These are phyloP conservation scores for Aplodontia rufa DNA, from an alignment of 2,113 vertebrate species.

Conservation along the genomic window DNA sequence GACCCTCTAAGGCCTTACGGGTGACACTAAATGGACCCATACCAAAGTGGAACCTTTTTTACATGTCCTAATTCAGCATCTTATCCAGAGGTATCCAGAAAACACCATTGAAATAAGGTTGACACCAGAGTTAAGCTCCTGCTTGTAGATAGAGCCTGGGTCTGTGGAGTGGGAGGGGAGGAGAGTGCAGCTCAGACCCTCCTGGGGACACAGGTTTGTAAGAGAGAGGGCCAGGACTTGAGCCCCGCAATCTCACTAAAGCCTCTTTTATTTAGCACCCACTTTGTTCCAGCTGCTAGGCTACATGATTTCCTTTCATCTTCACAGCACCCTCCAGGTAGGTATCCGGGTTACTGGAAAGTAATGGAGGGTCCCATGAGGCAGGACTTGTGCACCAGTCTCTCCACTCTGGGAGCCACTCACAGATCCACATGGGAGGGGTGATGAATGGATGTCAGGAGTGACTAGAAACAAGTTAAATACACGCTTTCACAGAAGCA, in stretches of 20 bases:
- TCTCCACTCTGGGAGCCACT: neutral
- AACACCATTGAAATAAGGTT: neutral
- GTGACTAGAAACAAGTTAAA: neutral
- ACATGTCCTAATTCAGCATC: neutral
- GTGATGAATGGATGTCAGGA: neutral
- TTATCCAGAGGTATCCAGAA: neutral
- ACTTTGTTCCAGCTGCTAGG: neutral
- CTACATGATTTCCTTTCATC: neutral
- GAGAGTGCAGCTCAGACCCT: neutral
- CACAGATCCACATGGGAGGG: neutral
- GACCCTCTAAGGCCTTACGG: neutral
- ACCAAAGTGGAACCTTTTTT: neutral
- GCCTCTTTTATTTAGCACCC: accelerated
- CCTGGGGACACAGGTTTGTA: neutral
- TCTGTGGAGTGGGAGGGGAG: no score
- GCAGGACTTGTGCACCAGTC: accelerated
- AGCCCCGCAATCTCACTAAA: neutral
- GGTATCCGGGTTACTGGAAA: neutral
- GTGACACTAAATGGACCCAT: accelerated
- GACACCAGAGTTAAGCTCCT: neutral
- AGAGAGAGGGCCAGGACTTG: neutral
- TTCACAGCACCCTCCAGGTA: neutral
- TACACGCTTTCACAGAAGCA: neutral
- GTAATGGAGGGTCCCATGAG: no score
- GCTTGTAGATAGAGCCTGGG: neutral